Evolutionary conservation across 2,888 invertebrate genomes (phyloP).

Genomic region (Cerastoderma edule): DNA sequence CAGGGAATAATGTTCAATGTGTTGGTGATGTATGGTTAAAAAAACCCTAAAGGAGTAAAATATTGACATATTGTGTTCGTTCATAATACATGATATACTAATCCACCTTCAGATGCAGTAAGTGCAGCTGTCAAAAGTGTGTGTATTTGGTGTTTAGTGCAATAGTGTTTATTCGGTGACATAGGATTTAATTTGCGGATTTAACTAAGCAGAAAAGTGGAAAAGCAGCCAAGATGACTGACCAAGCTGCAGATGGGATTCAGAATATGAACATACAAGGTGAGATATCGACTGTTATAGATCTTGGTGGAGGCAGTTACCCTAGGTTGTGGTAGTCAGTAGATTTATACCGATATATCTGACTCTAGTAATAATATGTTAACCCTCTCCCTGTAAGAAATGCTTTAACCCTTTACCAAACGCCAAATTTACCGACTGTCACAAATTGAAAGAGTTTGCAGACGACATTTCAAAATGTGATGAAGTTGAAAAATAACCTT

Average conservation of each 20-base stretch:
- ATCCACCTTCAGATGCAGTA: conserved; percentile 17
- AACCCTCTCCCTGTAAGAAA: too few relatives aligned
- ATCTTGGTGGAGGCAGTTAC: background rate
- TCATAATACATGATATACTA: conserved; percentile 9
- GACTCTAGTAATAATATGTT: background rate
- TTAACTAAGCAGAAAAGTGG: background rate
- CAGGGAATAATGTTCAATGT: background rate
- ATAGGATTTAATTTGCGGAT: background rate
- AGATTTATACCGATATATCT: background rate
- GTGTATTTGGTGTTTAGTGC: background rate
- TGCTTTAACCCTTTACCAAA: too few relatives aligned
- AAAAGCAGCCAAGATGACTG: conserved; percentile 35
- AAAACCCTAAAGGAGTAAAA: conserved; percentile 3
- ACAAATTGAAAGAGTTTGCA: too few relatives aligned
- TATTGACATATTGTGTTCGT: conserved; percentile 12
- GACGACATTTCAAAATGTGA: too few relatives aligned
- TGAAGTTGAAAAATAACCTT: too few relatives aligned
- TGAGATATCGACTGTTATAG: conserved; percentile 12
- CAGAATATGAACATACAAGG: conserved; percentile 58
- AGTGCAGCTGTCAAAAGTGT: background rate
- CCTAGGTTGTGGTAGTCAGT: background rate
- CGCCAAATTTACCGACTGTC: too few relatives aligned
- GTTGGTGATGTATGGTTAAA: conserved; percentile 19
- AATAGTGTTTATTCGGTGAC: background rate
- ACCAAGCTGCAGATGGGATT: conserved; percentile 43